Evolutionary conservation across 2,797 vertebrate species (phyloP).

Genomic region (Rallus crepitans): DNA sequence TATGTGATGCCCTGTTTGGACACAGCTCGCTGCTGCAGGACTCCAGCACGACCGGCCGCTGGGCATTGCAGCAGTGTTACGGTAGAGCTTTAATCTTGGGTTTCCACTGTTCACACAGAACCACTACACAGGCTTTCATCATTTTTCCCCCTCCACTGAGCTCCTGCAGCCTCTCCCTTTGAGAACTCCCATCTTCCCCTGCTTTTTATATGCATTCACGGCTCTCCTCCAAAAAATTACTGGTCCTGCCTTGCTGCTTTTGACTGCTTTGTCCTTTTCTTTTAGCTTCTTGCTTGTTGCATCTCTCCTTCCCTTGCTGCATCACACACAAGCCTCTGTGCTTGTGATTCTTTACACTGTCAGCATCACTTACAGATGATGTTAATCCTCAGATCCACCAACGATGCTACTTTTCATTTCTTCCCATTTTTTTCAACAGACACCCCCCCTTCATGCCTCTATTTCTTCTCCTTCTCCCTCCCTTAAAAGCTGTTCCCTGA

Average conservation of each 20-base stretch:
- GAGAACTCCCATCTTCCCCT: background rate
- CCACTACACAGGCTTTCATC: background rate
- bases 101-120: background rate
- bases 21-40: background rate
- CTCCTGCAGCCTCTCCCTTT: background rate
- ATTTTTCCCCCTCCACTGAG: background rate
- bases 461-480: background rate
- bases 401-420: background rate
- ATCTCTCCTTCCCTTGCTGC: background rate
- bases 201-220: fast-evolving
- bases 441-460: background rate
- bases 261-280: background rate
- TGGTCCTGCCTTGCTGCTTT: background rate
- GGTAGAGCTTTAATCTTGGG: background rate
- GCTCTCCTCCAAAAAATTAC: background rate
- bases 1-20: fast-evolving
- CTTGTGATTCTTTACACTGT: background rate
- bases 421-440: background rate
- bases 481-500: background rate
- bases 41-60: background rate
- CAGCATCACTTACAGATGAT: fast-evolving
- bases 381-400: background rate
- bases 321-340: background rate
- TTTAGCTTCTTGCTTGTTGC: background rate
- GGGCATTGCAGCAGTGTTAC: fast-evolving